Evolutionary conservation across 2,888 invertebrate species (phyloP).

Genomic region (Aelia acuminata): DNA sequence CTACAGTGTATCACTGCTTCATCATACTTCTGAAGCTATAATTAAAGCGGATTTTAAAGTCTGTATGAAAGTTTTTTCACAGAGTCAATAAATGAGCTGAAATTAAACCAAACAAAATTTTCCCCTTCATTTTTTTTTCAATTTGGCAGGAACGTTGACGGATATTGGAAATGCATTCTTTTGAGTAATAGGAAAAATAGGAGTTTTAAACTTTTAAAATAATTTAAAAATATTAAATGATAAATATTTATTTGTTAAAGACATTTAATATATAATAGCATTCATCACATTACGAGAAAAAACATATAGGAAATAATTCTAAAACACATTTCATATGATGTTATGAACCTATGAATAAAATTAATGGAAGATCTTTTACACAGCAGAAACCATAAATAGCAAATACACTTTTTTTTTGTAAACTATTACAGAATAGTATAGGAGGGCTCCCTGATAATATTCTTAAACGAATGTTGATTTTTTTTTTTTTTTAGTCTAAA

Average conservation of each 20-base stretch:
- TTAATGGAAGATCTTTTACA: neutral
- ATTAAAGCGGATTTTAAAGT: no score
- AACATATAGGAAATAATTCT: neutral
- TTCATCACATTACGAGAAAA: neutral
- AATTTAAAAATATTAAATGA: neutral
- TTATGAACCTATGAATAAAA: neutral
- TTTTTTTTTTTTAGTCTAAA: neutral
- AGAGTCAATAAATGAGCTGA: no score
- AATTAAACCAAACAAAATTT: no score
- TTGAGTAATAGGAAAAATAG: neutral
- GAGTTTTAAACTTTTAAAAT: neutral
- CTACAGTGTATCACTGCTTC: no score
- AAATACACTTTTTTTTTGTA: neutral
- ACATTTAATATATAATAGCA: neutral
- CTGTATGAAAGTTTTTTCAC: no score
- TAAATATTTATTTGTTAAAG: slow-evolving; percentile 35
- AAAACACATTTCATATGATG: neutral
- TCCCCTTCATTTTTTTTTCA: no score
- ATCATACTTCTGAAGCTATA: no score
- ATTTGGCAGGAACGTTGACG: no score
- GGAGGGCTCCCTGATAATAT: neutral
- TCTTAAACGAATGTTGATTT: neutral
- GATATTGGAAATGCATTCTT: no score
- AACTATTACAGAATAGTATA: neutral
- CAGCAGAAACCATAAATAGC: neutral